A percentile compares a stretch with the other conserved stretches of the same genome.
These are phyloP conservation scores for Eulemur rubriventer DNA, from an alignment of 2,797 vertebrate species.

Conservation along the genomic window DNA sequence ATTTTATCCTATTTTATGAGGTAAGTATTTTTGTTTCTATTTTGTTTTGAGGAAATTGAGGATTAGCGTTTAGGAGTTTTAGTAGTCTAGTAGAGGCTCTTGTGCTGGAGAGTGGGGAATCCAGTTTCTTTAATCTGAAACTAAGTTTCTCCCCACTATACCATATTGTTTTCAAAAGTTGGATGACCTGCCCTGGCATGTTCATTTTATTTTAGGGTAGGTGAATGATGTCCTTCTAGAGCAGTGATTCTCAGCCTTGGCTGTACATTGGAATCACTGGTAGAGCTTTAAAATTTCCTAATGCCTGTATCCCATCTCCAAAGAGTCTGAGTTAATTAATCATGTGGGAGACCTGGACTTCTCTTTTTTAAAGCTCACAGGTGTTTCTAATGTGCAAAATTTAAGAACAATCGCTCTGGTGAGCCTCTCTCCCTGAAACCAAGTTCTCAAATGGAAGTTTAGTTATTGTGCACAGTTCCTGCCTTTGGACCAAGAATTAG, in stretches of 20 bases:
- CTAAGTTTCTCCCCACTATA: neutral
- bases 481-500: neutral
- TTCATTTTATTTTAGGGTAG: neutral
- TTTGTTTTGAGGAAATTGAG: slow-evolving; percentile 17
- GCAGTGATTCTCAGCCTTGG: neutral
- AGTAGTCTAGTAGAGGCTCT: neutral
- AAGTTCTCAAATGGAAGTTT: neutral
- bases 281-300: neutral
- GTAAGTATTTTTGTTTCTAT: neutral
- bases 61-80: neutral
- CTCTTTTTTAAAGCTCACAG: neutral
- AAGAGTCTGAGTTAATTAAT: neutral
- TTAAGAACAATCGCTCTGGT: neutral
- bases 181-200: neutral
- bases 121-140: neutral
- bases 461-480: neutral
- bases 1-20: neutral
- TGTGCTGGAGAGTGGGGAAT: neutral
- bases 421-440: neutral
- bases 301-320: neutral
- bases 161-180: neutral
- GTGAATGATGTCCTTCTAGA: neutral
- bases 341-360: neutral
- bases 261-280: neutral
- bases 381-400: neutral